Conservation (phyloP, 2,797 vertebrate species). For the Agapornis canus region DNA sequence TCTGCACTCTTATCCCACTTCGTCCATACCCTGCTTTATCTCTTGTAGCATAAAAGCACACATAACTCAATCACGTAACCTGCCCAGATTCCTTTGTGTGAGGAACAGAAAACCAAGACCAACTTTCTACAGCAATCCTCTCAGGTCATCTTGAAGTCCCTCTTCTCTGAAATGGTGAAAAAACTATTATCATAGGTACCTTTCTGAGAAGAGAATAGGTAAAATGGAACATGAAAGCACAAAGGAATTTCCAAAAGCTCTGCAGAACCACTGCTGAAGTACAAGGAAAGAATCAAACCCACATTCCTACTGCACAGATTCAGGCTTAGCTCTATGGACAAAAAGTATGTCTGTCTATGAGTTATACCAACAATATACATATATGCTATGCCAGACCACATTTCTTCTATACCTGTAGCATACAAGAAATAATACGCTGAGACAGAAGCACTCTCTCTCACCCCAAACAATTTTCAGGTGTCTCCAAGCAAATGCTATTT, state of each 20-base stretch:
- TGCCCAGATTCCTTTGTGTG: background rate
- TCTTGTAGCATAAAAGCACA: accelerated
- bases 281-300: background rate
- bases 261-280: background rate
- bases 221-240: background rate
- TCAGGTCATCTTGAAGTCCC: background rate
- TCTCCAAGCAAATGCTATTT: background rate
- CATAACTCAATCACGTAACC: background rate
- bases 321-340: background rate
- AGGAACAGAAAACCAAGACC: background rate
- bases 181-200: background rate
- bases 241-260: background rate
- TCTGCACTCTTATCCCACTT: background rate
- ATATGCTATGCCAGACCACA: background rate
- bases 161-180: background rate
- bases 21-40: background rate
- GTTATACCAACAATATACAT: background rate
- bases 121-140: background rate
- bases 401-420: background rate
- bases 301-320: background rate
- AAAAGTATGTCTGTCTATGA: accelerated
- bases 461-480: background rate
- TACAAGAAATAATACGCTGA: background rate
- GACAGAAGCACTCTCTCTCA: background rate
- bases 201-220: background rate